Base-by-base conservation (phyloP, 1,140 invertebrate species). In the Euura saliciscinereae region DNA sequence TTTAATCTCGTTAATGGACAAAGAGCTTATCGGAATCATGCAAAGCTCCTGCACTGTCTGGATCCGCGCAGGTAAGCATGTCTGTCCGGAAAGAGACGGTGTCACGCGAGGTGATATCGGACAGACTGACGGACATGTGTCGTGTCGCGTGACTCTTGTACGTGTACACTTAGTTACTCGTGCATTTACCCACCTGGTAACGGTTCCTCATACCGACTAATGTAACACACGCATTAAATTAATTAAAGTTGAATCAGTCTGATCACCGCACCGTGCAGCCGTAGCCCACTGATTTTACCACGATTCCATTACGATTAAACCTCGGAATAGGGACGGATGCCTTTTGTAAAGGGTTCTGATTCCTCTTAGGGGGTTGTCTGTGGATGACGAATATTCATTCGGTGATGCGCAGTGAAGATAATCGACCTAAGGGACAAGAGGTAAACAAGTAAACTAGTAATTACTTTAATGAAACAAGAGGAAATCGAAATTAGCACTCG, bases 1-100 rank as follows among this genome's bases (percentile, higher is more conserved):
- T 81, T 79, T 83, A 84, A 84, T 84, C 78, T 83, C 78, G 79
- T 81, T 84, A 83, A 84, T 84, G 83, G 83, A 80, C 75, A 82
- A 83, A 84, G 83, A 81, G 75, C 74, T 81, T 78, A 83, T 82
- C 78, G 75, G 46, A n/a, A 71, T 44, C 80, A 82, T 83, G 82
- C 79, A 80, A 84, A 79, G 77, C 74, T 8, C 51, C 13, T 11
- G 3, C 13, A 59, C 51, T 59, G 13, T 59, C 13, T 8, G 8
- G 10, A 4, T 59, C 6, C 51, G 51, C 10, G 13, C 6, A 0
- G 8, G 46, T 51, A 59, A 11, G 13, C 51, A 11, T 59, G 13
- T n/a, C 51, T n/a, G 51, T 59, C 6, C 51, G 8, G 51, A 59
- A 59, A 59, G 51, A 0, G 51, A 59, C 51, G 51, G 51, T 59